These are phyloP conservation scores for Aphis craccivora DNA, from an alignment of 1,140 invertebrate genomes.

Conservation along the genomic window DNA sequence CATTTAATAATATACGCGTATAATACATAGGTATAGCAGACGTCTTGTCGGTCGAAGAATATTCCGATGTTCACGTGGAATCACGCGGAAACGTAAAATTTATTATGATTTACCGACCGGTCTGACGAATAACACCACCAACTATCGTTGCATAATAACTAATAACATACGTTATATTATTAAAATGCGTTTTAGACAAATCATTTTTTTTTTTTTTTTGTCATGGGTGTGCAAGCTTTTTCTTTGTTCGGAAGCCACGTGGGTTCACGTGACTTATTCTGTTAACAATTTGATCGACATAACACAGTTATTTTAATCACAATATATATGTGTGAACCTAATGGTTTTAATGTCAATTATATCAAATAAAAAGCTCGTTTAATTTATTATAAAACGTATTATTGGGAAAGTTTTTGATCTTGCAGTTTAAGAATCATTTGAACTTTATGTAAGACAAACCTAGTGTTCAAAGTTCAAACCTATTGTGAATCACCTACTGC, in stretches of 20 bases:
- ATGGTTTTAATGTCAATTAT: neutral
- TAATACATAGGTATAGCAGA: no score
- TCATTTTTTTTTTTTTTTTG: neutral
- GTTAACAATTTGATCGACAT: neutral
- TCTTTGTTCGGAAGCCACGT: neutral
- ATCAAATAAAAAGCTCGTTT: neutral
- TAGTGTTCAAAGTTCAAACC: no score
- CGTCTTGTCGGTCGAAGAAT: neutral
- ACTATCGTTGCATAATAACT: neutral
- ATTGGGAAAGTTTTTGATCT: neutral
- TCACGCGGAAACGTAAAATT: neutral
- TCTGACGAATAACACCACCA: neutral
- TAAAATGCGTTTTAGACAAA: neutral
- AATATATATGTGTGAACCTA: neutral
- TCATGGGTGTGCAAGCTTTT: neutral
- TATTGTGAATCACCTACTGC: no score
- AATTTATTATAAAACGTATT: neutral
- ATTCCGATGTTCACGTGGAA: neutral
- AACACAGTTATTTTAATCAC: neutral
- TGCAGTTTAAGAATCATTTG: neutral
- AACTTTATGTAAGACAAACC: no score
- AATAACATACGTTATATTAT: neutral
- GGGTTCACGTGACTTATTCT: neutral
- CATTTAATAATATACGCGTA: neutral
- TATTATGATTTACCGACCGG: neutral